These are phyloP conservation scores for Lasioglossum baleicum DNA, from an alignment of 1,140 invertebrate genomes.

Conservation along the genomic window DNA sequence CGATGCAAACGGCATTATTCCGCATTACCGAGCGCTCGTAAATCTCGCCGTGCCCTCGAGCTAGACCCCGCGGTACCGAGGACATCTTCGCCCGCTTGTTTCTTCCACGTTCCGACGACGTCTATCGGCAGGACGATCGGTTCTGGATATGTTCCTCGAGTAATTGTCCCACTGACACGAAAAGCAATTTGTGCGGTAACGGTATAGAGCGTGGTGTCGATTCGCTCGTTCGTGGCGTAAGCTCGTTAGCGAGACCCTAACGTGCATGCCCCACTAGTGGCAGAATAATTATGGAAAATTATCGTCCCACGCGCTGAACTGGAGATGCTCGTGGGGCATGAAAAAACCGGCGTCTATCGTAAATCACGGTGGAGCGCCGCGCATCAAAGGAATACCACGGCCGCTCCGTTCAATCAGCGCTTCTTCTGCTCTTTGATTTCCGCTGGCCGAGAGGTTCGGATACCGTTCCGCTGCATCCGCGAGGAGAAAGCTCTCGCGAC, in stretches of 20 bases:
- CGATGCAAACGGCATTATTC: conserved; percentile 34
- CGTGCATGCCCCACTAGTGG: conserved; percentile 43
- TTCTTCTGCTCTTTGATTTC: not conserved
- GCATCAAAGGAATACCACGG: conserved; percentile 19
- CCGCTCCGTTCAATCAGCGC: not conserved
- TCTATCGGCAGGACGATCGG: conserved; percentile 15
- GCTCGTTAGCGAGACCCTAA: conserved; percentile 44
- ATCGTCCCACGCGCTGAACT: conserved; percentile 50
- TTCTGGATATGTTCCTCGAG: conserved; percentile 12
- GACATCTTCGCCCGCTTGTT: not conserved
- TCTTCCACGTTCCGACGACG: not conserved
- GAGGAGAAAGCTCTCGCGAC: not conserved
- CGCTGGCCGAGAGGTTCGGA: not conserved
- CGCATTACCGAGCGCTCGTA: conserved; percentile 28
- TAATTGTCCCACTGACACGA: conserved; percentile 53
- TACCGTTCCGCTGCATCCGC: not conserved
- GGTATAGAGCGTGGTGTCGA: conserved; percentile 35
- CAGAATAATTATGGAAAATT: conserved; percentile 55
- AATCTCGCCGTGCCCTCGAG: not conserved
- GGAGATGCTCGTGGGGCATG: conserved; percentile 32
- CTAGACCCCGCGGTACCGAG: not conserved
- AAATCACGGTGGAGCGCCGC: conserved; percentile 37
- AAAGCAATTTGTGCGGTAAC: conserved; percentile 38
- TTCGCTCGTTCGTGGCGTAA: conserved; percentile 51
- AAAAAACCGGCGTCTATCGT: conserved; percentile 18